A percentile compares a stretch with the other conserved stretches of the same genome.
These are phyloP conservation scores for Pteronotus mesoamericanus DNA, from an alignment of 2,797 vertebrate genomes.

Conservation along the genomic window DNA sequence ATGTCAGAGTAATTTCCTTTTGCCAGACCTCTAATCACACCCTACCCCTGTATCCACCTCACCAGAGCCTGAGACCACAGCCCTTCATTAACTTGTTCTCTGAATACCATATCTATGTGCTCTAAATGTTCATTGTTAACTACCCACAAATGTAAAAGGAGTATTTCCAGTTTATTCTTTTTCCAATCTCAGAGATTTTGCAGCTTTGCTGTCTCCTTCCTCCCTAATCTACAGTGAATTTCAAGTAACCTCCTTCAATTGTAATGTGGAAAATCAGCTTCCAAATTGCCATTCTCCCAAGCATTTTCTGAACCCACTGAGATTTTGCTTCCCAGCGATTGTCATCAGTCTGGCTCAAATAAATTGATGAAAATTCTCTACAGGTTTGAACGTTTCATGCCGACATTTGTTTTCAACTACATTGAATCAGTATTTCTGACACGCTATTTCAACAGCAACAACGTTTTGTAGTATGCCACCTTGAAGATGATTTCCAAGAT, in stretches of 20 bases:
- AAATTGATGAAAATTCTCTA: not conserved
- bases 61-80: not conserved
- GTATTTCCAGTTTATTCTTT: not conserved
- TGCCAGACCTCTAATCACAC: not conserved
- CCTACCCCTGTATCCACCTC: not conserved
- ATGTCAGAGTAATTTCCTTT: not conserved
- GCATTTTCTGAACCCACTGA: not conserved
- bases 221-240: not conserved
- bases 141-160: not conserved
- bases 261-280: not conserved
- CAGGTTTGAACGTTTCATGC: not conserved
- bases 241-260: not conserved
- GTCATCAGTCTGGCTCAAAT: not conserved
- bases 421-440: not conserved
- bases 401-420: not conserved
- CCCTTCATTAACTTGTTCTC: not conserved
- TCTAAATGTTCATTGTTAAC: not conserved
- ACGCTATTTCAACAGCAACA: not conserved
- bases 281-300: not conserved
- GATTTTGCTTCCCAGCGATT: not conserved
- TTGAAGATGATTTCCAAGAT: slow-evolving; percentile 11
- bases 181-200: not conserved
- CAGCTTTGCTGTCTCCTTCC: not conserved
- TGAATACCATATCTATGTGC: not conserved
- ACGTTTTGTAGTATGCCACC: not conserved